These are phyloP conservation scores for Diaperis boleti DNA, from an alignment of 2,888 invertebrate species.

Conservation along the genomic window DNA sequence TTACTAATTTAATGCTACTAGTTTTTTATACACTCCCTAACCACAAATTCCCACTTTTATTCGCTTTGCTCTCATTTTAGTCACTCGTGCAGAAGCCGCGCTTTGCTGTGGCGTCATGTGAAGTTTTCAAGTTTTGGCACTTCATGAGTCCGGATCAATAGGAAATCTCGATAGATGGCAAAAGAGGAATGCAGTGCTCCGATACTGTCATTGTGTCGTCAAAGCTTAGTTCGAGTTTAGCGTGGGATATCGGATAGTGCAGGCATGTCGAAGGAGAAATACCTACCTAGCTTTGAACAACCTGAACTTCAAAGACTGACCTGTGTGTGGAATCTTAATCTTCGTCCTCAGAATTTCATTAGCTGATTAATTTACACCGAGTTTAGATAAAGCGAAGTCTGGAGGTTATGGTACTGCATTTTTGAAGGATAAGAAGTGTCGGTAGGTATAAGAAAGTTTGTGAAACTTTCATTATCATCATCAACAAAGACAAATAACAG, in stretches of 20 bases:
- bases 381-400: constrained; percentile 30
- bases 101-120: constrained; percentile 4
- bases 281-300: constrained; percentile 55
- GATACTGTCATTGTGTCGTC: constrained; percentile 51
- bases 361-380: constrained; percentile 55
- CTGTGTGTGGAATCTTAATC: constrained; percentile 58
- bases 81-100: not conserved
- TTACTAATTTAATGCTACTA: too few species aligned
- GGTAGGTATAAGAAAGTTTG: too few species aligned
- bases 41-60: too few species aligned
- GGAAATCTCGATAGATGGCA: constrained; percentile 41
- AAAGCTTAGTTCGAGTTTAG: constrained; percentile 46
- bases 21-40: too few species aligned
- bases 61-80: too few species aligned
- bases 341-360: constrained; percentile 58
- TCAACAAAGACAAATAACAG: too few species aligned
- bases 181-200: constrained; percentile 46
- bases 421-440: too few species aligned
- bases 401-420: not conserved
- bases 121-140: constrained; percentile 39
- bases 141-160: constrained; percentile 46
- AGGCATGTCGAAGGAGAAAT: constrained; percentile 51
- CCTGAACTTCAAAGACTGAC: constrained; percentile 56
- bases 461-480: too few species aligned
- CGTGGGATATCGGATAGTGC: constrained; percentile 31